Evolutionary conservation across 2,888 invertebrate genomes (phyloP), one percentile per base, ranked within the genome.

Genomic region (Troides helena): DNA sequence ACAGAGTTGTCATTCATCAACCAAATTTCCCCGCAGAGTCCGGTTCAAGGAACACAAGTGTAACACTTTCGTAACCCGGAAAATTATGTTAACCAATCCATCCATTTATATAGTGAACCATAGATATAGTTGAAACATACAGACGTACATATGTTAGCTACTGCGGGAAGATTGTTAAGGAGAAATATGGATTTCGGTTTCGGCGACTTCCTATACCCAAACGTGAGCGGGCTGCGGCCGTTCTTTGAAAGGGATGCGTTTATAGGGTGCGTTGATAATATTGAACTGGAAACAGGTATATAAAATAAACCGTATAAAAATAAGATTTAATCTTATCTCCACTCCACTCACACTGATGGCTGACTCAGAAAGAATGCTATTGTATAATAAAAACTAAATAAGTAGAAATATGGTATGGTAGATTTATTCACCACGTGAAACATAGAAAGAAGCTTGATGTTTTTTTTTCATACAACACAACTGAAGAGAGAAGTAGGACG

Each of bases 111-210:
- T 69, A 77, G 74, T 76, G 74, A 77, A 81, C 81, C 79, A 78
- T 77, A 73, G 70, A 75, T 73, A 75, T 56, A 61, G 46, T 56
- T 57, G n/a, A 46, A 65, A 36, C 46, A 61, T 6, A 67, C 23
- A 67, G 21, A 36, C 63, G 71, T 68, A 80, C 82, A 70, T 81
- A 85, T 85, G 85, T 81, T 86, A 77, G 77, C 74, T 75, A 82
- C 76, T 65, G 80, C 75, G 71, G 56, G 80, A 58, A 85, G 80
- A 78, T 68, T 81, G 64, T 72, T 85, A 72, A 80, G 80, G 74
- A 78, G 81, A 74, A 87, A 77, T 72, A 92, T 93, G 93, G 87
- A 92, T 83, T 89, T 88, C 72, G 86, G 88, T 67, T 90, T 92
- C 71, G 90, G 92, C 69, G 91, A 92, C 71, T 81, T 85, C 25